Conservation (phyloP, 2,888 invertebrate species). For the Mylabris sibirica region DNA sequence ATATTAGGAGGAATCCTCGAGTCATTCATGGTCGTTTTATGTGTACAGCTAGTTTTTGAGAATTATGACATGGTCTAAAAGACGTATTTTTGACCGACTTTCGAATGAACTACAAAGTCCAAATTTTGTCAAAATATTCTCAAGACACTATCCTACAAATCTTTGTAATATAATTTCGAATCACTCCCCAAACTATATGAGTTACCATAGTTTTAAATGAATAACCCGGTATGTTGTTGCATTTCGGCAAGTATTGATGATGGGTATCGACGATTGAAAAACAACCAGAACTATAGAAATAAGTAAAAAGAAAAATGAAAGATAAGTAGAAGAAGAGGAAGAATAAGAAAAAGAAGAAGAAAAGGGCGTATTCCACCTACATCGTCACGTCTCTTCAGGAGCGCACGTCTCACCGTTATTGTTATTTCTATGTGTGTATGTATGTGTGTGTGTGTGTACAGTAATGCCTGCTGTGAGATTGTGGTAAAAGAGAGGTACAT, state of each 20-base stretch:
- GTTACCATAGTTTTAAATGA: too few species aligned
- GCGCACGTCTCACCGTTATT: conserved; percentile 51
- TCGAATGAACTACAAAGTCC: too few species aligned
- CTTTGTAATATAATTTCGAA: too few species aligned
- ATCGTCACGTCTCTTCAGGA: conserved; percentile 56
- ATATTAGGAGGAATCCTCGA: too few species aligned
- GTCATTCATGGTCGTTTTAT: too few species aligned
- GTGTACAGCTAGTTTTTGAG: too few species aligned
- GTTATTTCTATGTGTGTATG: not conserved
- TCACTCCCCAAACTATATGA: too few species aligned
- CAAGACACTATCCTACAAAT: too few species aligned
- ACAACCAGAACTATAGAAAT: not conserved
- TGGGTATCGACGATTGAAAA: not conserved
- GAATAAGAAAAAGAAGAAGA: conserved; percentile 28
- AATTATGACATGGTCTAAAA: too few species aligned
- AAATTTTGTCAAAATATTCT: too few species aligned
- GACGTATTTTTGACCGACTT: too few species aligned
- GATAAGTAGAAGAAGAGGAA: conserved; percentile 6
- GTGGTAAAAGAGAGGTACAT: conserved; percentile 37
- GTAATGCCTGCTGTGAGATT: conserved; percentile 40
- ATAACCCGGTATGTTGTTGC: not conserved
- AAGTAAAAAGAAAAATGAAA: conserved; percentile 1
- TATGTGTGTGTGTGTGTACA: not conserved
- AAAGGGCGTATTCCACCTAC: conserved; percentile 46
- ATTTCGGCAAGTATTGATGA: not conserved